These are phyloP conservation scores for Himalopsyche anomala DNA, from an alignment of 2,888 invertebrate genomes.

Conservation along the genomic window DNA sequence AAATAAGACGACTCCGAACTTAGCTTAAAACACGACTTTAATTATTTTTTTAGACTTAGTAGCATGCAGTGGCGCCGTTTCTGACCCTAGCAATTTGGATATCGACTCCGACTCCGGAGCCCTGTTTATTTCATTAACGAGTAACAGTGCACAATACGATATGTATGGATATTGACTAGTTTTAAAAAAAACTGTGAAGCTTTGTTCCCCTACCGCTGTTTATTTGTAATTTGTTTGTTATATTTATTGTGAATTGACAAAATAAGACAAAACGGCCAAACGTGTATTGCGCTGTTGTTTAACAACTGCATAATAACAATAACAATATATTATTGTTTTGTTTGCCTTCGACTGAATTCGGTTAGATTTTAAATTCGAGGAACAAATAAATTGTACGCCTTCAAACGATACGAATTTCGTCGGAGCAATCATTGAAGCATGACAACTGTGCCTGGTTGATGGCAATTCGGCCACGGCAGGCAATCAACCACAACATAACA, in stretches of 20 bases:
- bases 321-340: background rate
- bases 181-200: background rate
- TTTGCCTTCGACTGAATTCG: background rate
- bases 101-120: no score
- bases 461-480: conserved; percentile 58
- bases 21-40: no score
- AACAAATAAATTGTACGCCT: background rate
- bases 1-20: no score
- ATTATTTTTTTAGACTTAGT: no score
- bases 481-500: conserved; percentile 55
- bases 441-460: conserved; percentile 41
- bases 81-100: no score
- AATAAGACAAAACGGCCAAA: no score
- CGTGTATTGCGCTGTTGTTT: background rate
- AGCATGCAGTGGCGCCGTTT: no score
- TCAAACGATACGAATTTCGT: background rate
- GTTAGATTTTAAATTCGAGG: background rate
- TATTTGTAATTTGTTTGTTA: background rate
- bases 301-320: background rate
- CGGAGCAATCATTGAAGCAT: conserved; percentile 47
- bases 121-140: no score
- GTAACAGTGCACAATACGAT: background rate
- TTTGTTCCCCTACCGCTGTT: background rate
- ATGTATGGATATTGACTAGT: background rate
- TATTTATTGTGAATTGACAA: background rate